Evolutionary conservation across 2,888 invertebrate genomes (phyloP), one percentile per base, ranked within the genome.

Genomic region (Volucella inanis): DNA sequence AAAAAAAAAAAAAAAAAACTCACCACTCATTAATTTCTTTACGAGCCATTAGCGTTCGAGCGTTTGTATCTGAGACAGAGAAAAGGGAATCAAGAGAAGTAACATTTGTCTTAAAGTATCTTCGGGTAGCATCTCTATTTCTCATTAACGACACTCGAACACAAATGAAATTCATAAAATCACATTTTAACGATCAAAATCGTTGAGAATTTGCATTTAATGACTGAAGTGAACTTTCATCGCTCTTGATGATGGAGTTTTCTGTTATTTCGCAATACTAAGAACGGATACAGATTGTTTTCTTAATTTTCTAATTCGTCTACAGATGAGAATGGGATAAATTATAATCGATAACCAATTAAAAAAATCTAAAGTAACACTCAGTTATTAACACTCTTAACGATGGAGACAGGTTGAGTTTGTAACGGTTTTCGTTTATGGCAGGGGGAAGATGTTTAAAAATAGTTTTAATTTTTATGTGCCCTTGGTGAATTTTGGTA

Each of bases 1-100:
- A 12, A 41, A 65, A 65, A 41, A 45, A 45, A 47, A 38, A 4
- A 8, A 0, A 31, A 0, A 22, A 22, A 22, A 22, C 15, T 57
- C 55, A 57, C 8, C 31, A 68, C 54, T 68, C 54, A 54, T 68
- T 68, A 54, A 31, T 15, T 59, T 55, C 43, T 68, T 68, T 14
- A 68, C 54, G 67, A 55, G 43, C 45, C 31, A 68, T 55, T 68
- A 68, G 43, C 67, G 31, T 68, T 45, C 43, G 31, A 31, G 31
- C 31, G 31, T 3, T 31, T 31, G 31, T 31, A 31, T 31, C 31
- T 31, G 31, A 31, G 31, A 31, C 31, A 31, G 31, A 31, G 31
- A 31, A 31, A 31, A 31, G 31, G 31, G 31, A 31, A 31, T 52
- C 18, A 22, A 8, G 11, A 8, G 41, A 39, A 2, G 39, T 22